Evolutionary conservation across 2,797 vertebrate species (phyloP), one percentile per base, ranked within the genome.

Genomic region (Pagetopsis macropterus): DNA sequence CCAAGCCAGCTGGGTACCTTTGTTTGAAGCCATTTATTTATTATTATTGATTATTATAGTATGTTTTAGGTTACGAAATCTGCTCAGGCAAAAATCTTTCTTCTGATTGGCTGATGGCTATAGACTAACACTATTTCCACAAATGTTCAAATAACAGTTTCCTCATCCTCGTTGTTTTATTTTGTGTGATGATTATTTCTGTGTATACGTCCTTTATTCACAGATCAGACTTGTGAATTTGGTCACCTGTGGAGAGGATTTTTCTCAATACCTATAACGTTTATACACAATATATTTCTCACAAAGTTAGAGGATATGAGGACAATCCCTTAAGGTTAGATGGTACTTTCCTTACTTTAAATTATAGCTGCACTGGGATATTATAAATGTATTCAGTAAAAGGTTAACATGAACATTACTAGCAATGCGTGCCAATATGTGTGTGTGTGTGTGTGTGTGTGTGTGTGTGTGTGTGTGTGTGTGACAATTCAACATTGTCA

Each of bases 291-390:
- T 15, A 37, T 27, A 51, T 58, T 27, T 49, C 12, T 68, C 8
- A 60, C 55, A 70, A 79, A 21, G 50, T 75, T 33, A 50, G 12
- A 54, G 15, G 9, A 76, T 66, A 76, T 50, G 13, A 70, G 46
- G 58, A 75, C 50, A 72, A 9, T 23, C 11, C 56, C 16, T 54
- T 8, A 51, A 63, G 43, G 62, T 62, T 62, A 68, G 17, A 49
- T 3, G 54, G 56, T 37, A 23, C 19, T 59, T 48, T 75, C 21
- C 45, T 68, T 33, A 17, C 62, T 61, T 74, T 50, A 49, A n/a
- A 4, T 49, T 61, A 75, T 57, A 74, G 45, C 44, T 45, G n/a
- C 51, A 54, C 41, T 13, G n/a, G 9, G 46, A 76, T 64, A 43
- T 23, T 27, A 63, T 62, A 12, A 46, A 54, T 70, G 27, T n/a